Base-by-base conservation (phyloP, 2,888 invertebrate genomes). In the Pherbina coryleti region DNA sequence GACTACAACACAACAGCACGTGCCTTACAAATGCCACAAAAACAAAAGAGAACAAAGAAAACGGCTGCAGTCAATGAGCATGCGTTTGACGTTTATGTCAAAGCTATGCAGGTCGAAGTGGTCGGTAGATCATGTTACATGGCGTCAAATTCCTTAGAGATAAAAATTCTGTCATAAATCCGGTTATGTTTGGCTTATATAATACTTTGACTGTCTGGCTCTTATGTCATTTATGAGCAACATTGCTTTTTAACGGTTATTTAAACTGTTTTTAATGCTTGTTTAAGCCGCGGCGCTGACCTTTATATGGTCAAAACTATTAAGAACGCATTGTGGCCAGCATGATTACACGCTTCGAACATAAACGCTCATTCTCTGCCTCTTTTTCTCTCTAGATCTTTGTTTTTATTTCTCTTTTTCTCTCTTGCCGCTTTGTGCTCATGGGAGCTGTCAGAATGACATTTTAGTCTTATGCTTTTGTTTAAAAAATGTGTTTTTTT, bases 361-460 rank as follows among this genome's bases (percentile, higher is more conserved):
- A 11, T 44, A 44, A 44, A 11, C 44, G 14, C 2, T 25, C 49
- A 49, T 14, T 37, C 8, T 67, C 67, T 8, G 14, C 11, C 22
- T 49, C 37, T 22, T 4, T 14, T 7, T 25, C 25, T 69, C 25
- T 8, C 37, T 25, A 14, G 1, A 14, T 25, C 11, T 60, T 3
- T 60, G 25, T 11, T 60, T 2, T 22, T 25, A 2, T 9, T 22
- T 57, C 11, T 44, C 34, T 9, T 9, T 11, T 9, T 22, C 49
- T 53, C 25, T 11, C 44, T 28, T 5, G 1, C 11, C 14, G 17
- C 31, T 64, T 25, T 67, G 37, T 62, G 31, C 5, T 28, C 62
- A 62, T 14, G 34, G 17, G 28, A 31, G 72, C 57, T 60, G 73
- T 73, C 62, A 49, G 17, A 73, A 44, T 73, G 73, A 62, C 62